Evolutionary conservation across 2,888 invertebrate species (phyloP), one percentile per base, ranked within the genome.

Genomic region (Heliconius erato): DNA sequence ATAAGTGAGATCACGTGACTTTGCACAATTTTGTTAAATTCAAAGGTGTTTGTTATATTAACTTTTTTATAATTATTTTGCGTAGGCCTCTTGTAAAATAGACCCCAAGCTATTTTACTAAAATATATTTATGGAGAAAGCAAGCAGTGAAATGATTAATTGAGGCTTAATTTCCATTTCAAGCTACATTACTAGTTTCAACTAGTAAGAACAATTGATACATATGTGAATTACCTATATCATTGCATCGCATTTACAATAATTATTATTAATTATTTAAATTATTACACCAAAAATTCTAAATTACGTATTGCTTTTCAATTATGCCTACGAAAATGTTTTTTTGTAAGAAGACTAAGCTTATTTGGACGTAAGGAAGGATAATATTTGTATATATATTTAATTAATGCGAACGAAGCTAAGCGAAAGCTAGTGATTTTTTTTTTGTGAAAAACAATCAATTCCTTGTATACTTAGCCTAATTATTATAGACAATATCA

Each of bases 361-460:
- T 65, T 74, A 35, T 67, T 44, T 82, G 63, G 65, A 79, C 77
- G 28, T 67, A 54, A 16, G 35, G 59, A 78, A 74, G 26, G 35
- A 76, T 12, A 40, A 71, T 40, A 71, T 40, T n/a, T 71, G n/a
- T 69, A 35, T 11, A 63, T 16, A 71, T 71, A 44, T 79, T 44
- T 32, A 35, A 82, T 82, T 84, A 84, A 80, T 84, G 83, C 74
- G 44, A 79, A 65, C 71, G 67, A 82, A 80, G 69, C 82, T 72
- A 82, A 71, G 63, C 68, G 69, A 76, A 78, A 74, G 72, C 67
- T 72, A 74, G 35, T 71, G n/a, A n/a, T 9, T 71, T 44, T 5
- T 63, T 40, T 35, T 49, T 69, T 3, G 6, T 81, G 54, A 82
- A 72, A 80, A 81, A 74, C 65, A 54, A 49, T 84, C 84, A 84